Conservation (phyloP, 2,797 vertebrate genomes). For the Monodelphis domestica region DNA sequence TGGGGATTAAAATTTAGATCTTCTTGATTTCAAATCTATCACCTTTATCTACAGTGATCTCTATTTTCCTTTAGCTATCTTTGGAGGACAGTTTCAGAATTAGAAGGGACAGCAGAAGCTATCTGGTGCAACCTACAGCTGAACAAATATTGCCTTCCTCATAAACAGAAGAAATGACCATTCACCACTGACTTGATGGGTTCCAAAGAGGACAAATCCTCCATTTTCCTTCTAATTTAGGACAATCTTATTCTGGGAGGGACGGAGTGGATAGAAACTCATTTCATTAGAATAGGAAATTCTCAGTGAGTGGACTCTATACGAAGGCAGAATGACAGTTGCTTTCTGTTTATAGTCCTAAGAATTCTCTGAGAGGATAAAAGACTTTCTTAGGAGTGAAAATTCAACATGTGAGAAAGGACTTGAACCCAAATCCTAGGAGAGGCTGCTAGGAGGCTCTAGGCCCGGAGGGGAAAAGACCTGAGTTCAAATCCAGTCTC, state of each 20-base stretch:
- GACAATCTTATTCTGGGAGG: neutral
- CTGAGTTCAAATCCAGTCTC: neutral
- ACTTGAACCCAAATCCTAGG: neutral
- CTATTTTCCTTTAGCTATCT: neutral
- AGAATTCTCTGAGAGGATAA: neutral
- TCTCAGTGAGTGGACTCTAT: neutral
- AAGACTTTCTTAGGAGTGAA: neutral
- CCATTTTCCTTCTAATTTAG: neutral
- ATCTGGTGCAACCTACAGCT: neutral
- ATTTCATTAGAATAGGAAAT: neutral
- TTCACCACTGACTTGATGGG: neutral
- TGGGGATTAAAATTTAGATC: neutral
- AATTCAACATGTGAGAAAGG: neutral
- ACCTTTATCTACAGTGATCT: neutral
- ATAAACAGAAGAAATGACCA: neutral
- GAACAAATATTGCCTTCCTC: neutral
- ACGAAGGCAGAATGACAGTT: neutral
- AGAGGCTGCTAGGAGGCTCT: neutral
- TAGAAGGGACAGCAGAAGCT: neutral
- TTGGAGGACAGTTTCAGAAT: neutral
- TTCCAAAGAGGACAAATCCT: neutral
- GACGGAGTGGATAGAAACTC: neutral
- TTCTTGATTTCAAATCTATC: neutral
- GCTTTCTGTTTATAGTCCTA: neutral
- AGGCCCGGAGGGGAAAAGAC: neutral